phyloP scores from a whole-genome alignment of 2,888 invertebrate genomes.

The Acronicta psi region DNA sequence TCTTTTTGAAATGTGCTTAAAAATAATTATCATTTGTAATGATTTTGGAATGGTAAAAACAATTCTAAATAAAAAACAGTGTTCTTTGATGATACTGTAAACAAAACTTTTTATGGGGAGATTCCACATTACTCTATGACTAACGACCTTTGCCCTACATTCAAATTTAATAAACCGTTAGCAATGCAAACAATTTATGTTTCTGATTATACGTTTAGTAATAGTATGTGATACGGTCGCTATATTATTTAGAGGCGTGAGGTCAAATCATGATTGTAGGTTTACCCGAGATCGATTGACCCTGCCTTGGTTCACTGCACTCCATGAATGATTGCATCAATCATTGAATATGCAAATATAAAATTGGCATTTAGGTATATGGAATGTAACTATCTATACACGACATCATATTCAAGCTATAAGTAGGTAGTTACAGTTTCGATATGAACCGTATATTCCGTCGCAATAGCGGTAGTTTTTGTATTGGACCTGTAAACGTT shows the following conservation, averaged over 20 bases:
- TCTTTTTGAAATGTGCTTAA: too few relatives aligned
- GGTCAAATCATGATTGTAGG: slow-evolving; percentile 47
- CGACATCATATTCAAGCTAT: too few relatives aligned
- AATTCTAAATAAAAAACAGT: too few relatives aligned
- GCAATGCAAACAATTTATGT: slow-evolving; percentile 29
- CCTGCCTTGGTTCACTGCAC: slow-evolving; percentile 45
- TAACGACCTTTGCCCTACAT: slow-evolving; percentile 38
- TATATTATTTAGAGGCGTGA: slow-evolving; percentile 37
- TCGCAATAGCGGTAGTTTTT: too few relatives aligned
- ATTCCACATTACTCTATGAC: slow-evolving; percentile 22
- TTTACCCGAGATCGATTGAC: slow-evolving; percentile 38
- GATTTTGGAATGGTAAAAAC: too few relatives aligned
- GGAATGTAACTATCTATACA: not conserved
- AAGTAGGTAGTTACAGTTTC: too few relatives aligned
- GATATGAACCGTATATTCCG: too few relatives aligned
- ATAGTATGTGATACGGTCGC: slow-evolving; percentile 39
- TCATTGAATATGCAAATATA: slow-evolving; percentile 27
- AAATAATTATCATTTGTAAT: too few relatives aligned
- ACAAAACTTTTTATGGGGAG: not conserved
- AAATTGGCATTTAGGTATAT: slow-evolving; percentile 6
- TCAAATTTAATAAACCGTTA: slow-evolving; percentile 37
- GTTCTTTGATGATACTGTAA: not conserved
- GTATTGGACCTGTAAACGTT: too few relatives aligned
- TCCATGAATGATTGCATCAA: slow-evolving; percentile 36
- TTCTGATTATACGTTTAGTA: slow-evolving; percentile 40